Evolutionary conservation across 1,140 invertebrate species (phyloP).

Genomic region (Chymomyza costata): DNA sequence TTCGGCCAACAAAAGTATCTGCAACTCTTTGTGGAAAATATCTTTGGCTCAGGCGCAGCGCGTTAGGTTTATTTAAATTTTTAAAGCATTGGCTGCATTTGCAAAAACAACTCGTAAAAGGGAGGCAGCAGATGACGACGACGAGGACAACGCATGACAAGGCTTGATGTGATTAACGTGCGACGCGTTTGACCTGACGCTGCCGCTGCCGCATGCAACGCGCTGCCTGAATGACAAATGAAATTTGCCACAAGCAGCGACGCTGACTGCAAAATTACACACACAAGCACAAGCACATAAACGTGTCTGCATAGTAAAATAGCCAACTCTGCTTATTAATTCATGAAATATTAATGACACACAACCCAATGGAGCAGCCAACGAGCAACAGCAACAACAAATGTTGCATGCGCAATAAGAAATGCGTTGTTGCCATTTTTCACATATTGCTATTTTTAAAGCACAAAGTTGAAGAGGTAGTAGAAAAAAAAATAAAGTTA

Average conservation of each 20-base stretch:
- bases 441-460: slow-evolving; percentile 32
- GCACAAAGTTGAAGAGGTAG: too few species aligned
- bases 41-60: too few species aligned
- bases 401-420: too few species aligned
- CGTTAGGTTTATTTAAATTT: not conserved
- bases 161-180: slow-evolving; percentile 43
- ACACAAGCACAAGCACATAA: not conserved
- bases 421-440: slow-evolving; percentile 46
- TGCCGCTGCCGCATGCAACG: slow-evolving; percentile 1
- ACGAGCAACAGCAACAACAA: not conserved
- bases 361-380: not conserved
- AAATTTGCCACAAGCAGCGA: not conserved
- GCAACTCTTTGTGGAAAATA: too few species aligned
- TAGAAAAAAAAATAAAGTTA: too few species aligned
- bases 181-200: slow-evolving; percentile 41
- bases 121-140: not conserved
- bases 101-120: slow-evolving; percentile 1
- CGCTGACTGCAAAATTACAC: slow-evolving; percentile 20
- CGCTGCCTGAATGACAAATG: slow-evolving; percentile 3
- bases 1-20: too few species aligned
- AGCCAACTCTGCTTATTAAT: slow-evolving; percentile 45
- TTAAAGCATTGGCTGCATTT: too few species aligned
- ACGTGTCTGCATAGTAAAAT: too few species aligned
- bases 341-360: slow-evolving; percentile 62
- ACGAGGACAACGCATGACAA: slow-evolving; percentile 6